These are phyloP conservation scores for Austrofundulus limnaeus DNA, from an alignment of 2,113 vertebrate species.

Conservation along the genomic window DNA sequence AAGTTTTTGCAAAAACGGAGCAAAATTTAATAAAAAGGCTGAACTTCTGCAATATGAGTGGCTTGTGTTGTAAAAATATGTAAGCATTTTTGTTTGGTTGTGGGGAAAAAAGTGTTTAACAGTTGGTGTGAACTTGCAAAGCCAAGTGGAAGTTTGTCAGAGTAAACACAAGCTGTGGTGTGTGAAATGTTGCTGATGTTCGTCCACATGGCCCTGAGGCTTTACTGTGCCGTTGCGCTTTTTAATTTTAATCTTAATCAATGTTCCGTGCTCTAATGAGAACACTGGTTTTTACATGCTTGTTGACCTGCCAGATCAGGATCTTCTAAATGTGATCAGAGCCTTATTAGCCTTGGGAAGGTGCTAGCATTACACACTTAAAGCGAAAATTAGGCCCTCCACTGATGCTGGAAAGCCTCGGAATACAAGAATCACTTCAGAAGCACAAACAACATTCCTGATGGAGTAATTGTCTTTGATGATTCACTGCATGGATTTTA, in stretches of 20 bases:
- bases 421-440: background rate
- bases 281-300: constrained; percentile 70
- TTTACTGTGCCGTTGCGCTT: constrained; percentile 42
- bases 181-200: constrained; percentile 52
- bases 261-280: constrained; percentile 71
- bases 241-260: constrained; percentile 75
- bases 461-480: constrained; percentile 10
- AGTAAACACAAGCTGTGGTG: constrained; percentile 29
- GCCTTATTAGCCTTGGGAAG: constrained; percentile 58
- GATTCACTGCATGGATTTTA: constrained; percentile 17
- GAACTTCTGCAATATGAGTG: background rate
- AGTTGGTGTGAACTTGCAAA: constrained; percentile 21
- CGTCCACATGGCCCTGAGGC: constrained; percentile 41
- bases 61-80: background rate
- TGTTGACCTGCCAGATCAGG: constrained; percentile 66
- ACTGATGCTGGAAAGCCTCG: background rate
- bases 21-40: background rate
- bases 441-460: background rate
- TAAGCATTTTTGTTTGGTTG: background rate
- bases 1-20: constrained; percentile 5
- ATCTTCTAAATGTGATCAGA: constrained; percentile 66
- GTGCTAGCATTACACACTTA: constrained; percentile 19
- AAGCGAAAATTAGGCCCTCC: constrained; percentile 11
- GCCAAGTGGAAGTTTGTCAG: constrained; percentile 14
- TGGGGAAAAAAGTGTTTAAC: background rate